Base-by-base conservation (phyloP, 1,140 invertebrate genomes). In the Pogonomyrmex californicus region DNA sequence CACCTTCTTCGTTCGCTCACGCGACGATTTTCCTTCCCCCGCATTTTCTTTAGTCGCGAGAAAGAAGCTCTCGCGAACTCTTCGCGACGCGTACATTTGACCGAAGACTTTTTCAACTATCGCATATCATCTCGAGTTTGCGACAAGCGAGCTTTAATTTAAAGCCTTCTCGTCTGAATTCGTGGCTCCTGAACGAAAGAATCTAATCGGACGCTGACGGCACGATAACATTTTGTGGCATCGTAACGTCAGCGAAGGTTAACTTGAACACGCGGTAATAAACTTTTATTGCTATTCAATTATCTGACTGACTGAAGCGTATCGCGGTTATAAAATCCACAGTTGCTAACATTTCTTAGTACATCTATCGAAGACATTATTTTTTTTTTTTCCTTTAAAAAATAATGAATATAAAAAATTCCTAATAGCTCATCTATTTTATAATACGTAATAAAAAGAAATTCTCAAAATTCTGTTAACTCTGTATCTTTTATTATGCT, bases 61-160 rank as follows among this genome's bases (percentile, higher is more conserved):
- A 56, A 33, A 5, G 54, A 63, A 14, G 23, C 23, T 23, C n/a
- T 30, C 54, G 54, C 54, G 17, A 78, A n/a, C 30, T 77, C 75
- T 33, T 77, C 41, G 30, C 41, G 30, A 77, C 41, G 30, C 17
- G 30, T 41, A 63, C 58, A 38, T 65, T 65, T 63, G 58, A 14
- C 9, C 76, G 58, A 78, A 14, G 41, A 77, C 56, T 78, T 78
- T 78, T 78, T 49, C 44, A 63, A 63, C 76, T 49, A 60, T 6
- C 58, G 30, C 41, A 9, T 63, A 65, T 65, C 76, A 30, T 63
- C 44, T 78, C 41, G 33, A 23, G 23, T 23, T 0, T 23, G n/a
- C 58, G n/a, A 17, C n/a, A 41, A 33, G 23, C 44, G 23, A 41
- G 47, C 58, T 78, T 65, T 78, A 49, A 58, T 71, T 71, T 71